Conservation (phyloP, 2,888 invertebrate genomes). For the Chironomus tentans region DNA sequence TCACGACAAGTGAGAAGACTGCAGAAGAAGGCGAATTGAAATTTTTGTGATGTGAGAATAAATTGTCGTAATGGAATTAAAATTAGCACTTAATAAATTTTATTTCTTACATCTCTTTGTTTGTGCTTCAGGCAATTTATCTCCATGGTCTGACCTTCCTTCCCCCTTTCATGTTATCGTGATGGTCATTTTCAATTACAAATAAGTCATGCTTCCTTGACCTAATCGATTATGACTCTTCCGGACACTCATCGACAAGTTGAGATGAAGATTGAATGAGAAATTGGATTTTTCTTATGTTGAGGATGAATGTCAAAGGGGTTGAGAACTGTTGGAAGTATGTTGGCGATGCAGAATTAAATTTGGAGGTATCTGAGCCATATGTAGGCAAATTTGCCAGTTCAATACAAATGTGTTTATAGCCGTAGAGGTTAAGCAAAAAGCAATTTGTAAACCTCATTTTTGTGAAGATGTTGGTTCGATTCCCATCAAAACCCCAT, state of each 20-base stretch:
- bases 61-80: constrained; percentile 12
- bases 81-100: constrained; percentile 15
- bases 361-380: no score
- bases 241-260: not conserved
- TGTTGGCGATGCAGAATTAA: no score
- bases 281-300: not conserved
- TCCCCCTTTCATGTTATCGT: not conserved
- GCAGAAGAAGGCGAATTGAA: not conserved
- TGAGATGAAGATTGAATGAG: not conserved
- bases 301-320: not conserved
- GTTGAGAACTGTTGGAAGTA: no score
- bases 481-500: no score
- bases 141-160: not conserved
- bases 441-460: no score
- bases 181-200: constrained; percentile 21
- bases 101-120: not conserved
- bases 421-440: no score
- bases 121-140: not conserved
- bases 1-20: not conserved
- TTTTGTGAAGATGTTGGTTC: no score
- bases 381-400: no score
- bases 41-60: no score
- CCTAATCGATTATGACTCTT: constrained; percentile 17
- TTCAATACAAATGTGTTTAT: no score
- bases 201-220: constrained; percentile 1